phyloP scores from a whole-genome alignment of 2,113 vertebrate species.

The Gadus macrocephalus region DNA sequence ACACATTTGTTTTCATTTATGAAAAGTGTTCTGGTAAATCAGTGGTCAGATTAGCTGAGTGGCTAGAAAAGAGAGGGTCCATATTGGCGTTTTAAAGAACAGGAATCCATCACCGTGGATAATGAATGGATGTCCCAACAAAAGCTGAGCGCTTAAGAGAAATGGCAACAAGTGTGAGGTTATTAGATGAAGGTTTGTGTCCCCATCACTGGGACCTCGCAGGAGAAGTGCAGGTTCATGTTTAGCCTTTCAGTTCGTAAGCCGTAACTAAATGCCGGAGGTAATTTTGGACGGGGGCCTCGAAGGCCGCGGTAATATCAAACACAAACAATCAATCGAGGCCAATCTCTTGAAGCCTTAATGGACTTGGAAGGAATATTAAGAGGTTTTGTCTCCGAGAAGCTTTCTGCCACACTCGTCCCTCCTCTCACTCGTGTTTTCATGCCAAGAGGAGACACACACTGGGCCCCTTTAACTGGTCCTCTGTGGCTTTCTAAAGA shows the following conservation, averaged over 20 bases:
- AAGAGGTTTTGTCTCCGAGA: constrained; percentile 69
- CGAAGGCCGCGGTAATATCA: constrained; percentile 70
- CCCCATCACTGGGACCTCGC: constrained; percentile 29
- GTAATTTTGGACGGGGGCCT: constrained; percentile 62
- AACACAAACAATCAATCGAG: constrained; percentile 75
- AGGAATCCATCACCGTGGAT: constrained; percentile 35
- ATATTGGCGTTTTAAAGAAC: constrained; percentile 26
- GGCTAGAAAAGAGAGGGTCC: constrained; percentile 19
- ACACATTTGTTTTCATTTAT: no score
- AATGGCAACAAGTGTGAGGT: constrained; percentile 44
- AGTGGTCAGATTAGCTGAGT: background rate
- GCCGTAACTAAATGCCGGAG: constrained; percentile 60
- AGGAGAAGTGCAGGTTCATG: constrained; percentile 50
- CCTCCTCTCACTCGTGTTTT: constrained; percentile 71
- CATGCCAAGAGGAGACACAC: constrained; percentile 68
- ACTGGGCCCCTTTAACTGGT: constrained; percentile 65
- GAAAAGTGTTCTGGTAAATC: no score
- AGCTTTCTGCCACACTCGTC: constrained; percentile 64
- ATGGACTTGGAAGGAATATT: constrained; percentile 76
- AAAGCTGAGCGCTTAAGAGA: constrained; percentile 37
- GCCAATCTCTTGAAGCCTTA: constrained; percentile 69
- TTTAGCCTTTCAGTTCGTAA: constrained; percentile 66
- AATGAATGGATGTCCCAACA: constrained; percentile 38
- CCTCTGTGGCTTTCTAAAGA: constrained; percentile 61
- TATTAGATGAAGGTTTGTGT: constrained; percentile 52